These are phyloP conservation scores for Trichosurus vulpecula DNA, from an alignment of 2,797 vertebrate genomes.

Conservation along the genomic window DNA sequence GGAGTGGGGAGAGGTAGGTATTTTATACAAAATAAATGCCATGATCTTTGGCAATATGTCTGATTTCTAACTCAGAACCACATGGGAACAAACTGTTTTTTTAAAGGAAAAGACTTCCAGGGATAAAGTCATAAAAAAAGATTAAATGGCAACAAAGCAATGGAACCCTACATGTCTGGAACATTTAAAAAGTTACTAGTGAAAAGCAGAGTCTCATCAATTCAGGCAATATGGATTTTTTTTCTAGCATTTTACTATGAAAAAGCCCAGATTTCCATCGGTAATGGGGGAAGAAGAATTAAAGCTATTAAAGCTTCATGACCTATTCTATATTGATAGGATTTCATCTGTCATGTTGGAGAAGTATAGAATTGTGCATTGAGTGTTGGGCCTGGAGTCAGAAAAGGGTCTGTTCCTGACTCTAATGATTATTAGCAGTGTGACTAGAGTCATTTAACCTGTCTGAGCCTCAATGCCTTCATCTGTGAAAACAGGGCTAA, in stretches of 20 bases:
- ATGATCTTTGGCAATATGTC: constrained; percentile 23
- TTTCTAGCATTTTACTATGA: constrained; percentile 5
- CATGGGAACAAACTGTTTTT: constrained; percentile 21
- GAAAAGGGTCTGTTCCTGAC: neutral
- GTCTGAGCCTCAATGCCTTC: neutral
- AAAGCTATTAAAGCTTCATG: constrained; percentile 14
- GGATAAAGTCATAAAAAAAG: constrained; percentile 16
- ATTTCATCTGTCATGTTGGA: constrained; percentile 28
- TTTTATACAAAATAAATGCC: neutral
- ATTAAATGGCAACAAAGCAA: neutral
- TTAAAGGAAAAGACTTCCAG: neutral
- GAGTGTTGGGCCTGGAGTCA: neutral
- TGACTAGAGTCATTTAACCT: neutral
- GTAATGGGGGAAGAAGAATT: neutral
- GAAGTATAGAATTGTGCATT: neutral
- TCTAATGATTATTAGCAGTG: neutral
- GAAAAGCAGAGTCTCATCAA: neutral
- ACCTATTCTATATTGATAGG: neutral
- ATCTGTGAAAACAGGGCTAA: neutral
- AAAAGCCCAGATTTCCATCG: constrained; percentile 21
- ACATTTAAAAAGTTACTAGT: constrained; percentile 39
- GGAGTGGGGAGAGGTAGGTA: neutral
- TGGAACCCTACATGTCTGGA: neutral
- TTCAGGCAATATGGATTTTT: neutral
- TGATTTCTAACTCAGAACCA: constrained; percentile 12